A percentile compares a stretch with the other conserved stretches of the same genome.
Evolutionary conservation across 2,797 vertebrate species (phyloP).

Genomic region (Sebastes vulpes): DNA sequence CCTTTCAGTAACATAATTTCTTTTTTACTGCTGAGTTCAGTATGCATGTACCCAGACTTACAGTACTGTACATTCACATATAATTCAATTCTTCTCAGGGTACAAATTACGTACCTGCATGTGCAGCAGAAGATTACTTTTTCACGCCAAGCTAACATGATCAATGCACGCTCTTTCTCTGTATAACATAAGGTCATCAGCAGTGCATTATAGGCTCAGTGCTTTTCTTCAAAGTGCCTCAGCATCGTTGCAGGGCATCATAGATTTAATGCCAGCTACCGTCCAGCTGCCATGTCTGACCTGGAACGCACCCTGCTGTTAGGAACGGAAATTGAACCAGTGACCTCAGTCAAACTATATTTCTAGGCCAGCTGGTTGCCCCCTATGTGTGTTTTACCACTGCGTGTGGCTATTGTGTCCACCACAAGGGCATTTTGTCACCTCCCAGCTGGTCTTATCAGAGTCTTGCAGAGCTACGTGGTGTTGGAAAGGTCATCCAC

Average conservation of each 20-base stretch:
- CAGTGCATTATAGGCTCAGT: neutral
- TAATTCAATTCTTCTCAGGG: neutral
- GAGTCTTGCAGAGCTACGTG: constrained; percentile 65
- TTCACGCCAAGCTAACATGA: neutral
- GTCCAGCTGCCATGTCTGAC: constrained; percentile 30
- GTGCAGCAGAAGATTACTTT: neutral
- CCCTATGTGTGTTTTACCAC: constrained; percentile 43
- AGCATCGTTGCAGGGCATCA: constrained; percentile 10
- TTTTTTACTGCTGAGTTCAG: constrained; percentile 26
- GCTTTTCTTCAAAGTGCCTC: constrained; percentile 1
- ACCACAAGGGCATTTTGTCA: constrained; percentile 70
- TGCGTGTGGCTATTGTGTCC: constrained; percentile 50
- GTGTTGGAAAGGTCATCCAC: constrained; percentile 81
- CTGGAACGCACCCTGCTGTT: constrained; percentile 40
- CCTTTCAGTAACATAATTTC: constrained; percentile 20
- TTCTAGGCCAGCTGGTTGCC: constrained; percentile 58
- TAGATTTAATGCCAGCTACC: constrained; percentile 10
- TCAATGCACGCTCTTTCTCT: neutral
- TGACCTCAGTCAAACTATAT: constrained; percentile 56
- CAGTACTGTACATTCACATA: neutral
- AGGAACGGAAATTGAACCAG: constrained; percentile 36
- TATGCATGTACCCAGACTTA: constrained; percentile 11
- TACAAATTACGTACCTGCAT: neutral
- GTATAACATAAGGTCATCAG: neutral
- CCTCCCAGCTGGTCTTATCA: constrained; percentile 77